phyloP scores from a whole-genome alignment of 2,888 invertebrate species.

The Eulithis prunata region DNA sequence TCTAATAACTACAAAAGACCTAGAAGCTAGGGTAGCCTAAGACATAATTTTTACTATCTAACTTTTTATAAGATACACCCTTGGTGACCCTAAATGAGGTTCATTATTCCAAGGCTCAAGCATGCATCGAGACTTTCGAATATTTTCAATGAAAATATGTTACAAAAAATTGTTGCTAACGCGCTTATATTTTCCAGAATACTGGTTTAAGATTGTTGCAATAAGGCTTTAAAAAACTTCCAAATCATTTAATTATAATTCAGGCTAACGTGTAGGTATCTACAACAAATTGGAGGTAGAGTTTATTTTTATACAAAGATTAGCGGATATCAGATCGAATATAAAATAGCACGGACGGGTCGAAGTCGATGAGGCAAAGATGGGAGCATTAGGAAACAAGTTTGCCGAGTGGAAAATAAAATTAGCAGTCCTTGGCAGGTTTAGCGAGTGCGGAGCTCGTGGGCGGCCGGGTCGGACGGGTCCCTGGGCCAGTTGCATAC shows the following conservation, averaged over 20 bases:
- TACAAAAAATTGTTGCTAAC: neutral
- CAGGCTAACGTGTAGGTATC: neutral
- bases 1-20: too few relatives aligned
- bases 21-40: too few relatives aligned
- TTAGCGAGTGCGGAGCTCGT: conserved; percentile 63
- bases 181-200: too few relatives aligned
- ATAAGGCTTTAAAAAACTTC: too few relatives aligned
- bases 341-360: conserved; percentile 29
- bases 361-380: conserved; percentile 49
- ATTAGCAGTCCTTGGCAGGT: conserved; percentile 71
- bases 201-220: too few relatives aligned
- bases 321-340: conserved; percentile 30
- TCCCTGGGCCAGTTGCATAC: conserved; percentile 34
- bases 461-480: conserved; percentile 53
- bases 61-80: too few relatives aligned
- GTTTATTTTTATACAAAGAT: conserved; percentile 25
- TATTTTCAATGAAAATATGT: too few relatives aligned
- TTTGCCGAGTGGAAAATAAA: conserved; percentile 72
- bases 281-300: neutral
- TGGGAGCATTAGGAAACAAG: conserved; percentile 66
- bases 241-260: too few relatives aligned
- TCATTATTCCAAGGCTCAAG: too few relatives aligned
- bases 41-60: too few relatives aligned
- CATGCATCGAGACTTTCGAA: too few relatives aligned
- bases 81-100: too few relatives aligned